Evolutionary conservation across 2,888 invertebrate genomes (phyloP).

Genomic region (Mechanitis messenoides): DNA sequence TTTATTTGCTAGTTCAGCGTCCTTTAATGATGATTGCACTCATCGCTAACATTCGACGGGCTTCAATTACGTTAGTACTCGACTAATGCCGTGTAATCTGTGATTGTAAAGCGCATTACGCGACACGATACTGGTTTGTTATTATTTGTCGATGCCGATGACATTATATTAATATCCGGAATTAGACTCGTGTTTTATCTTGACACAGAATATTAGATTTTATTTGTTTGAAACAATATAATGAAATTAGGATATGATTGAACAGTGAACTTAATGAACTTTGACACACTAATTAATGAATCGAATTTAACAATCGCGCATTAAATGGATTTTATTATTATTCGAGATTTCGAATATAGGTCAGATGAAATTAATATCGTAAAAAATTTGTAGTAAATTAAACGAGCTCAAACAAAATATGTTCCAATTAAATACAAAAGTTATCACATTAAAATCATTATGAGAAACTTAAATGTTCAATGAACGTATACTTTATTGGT

Average conservation of each 20-base stretch:
- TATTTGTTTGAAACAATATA: no score
- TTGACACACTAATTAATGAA: no score
- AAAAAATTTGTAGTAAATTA: background rate
- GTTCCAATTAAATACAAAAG: slow-evolving; percentile 23
- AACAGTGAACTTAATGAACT: no score
- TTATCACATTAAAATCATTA: slow-evolving; percentile 27
- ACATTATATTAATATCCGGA: background rate
- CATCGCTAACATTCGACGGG: slow-evolving; percentile 4
- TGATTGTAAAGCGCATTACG: slow-evolving; percentile 7
- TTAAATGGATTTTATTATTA: no score
- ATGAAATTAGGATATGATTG: no score
- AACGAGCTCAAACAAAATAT: slow-evolving; percentile 18
- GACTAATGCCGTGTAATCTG: slow-evolving; percentile 7
- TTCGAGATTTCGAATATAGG: no score
- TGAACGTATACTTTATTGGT: slow-evolving; percentile 29
- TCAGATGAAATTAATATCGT: no score
- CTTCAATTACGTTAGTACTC: slow-evolving; percentile 4
- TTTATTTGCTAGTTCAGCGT: background rate
- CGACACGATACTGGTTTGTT: background rate
- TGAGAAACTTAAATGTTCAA: slow-evolving; percentile 28
- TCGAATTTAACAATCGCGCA: no score
- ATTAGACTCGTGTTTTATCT: no score
- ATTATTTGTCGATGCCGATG: slow-evolving; percentile 2
- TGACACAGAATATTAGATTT: no score
- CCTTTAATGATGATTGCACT: background rate